phyloP scores from a whole-genome alignment of 37 sponge, comb jelly and placozoan species.

The Ianthella basta region DNA sequence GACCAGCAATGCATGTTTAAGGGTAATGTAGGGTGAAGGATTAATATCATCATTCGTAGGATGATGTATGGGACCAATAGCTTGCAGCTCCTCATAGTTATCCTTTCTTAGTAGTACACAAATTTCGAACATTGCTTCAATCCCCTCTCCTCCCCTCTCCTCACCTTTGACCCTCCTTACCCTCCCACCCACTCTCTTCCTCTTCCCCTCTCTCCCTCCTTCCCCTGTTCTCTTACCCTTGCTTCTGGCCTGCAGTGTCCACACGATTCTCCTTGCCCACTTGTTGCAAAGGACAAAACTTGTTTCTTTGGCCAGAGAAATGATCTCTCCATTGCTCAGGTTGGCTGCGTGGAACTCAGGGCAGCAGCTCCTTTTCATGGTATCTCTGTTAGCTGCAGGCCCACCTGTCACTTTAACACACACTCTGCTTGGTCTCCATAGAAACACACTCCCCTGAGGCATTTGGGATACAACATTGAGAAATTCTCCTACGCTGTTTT shows the following conservation, averaged over 20 bases:
- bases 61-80: too few relatives aligned
- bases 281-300: neutral
- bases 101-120: too few relatives aligned
- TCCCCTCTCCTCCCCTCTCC: too few relatives aligned
- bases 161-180: too few relatives aligned
- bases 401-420: neutral
- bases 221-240: too few relatives aligned
- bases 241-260: conserved; percentile 66
- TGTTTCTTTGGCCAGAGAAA: conserved; percentile 89
- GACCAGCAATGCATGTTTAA: neutral
- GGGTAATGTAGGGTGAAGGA: too few relatives aligned
- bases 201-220: too few relatives aligned
- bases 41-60: too few relatives aligned
- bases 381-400: neutral
- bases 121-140: too few relatives aligned
- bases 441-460: conserved; percentile 33
- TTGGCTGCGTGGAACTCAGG: neutral
- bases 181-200: too few relatives aligned
- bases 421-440: conserved; percentile 5
- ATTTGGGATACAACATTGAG: conserved; percentile 64
- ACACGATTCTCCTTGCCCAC: conserved; percentile 78
- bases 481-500: conserved; percentile 73
- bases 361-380: neutral
- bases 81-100: neutral
- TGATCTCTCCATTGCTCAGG: conserved; percentile 67